phyloP scores from a whole-genome alignment of 2,888 invertebrate species.

The Terebella lapidaria region DNA sequence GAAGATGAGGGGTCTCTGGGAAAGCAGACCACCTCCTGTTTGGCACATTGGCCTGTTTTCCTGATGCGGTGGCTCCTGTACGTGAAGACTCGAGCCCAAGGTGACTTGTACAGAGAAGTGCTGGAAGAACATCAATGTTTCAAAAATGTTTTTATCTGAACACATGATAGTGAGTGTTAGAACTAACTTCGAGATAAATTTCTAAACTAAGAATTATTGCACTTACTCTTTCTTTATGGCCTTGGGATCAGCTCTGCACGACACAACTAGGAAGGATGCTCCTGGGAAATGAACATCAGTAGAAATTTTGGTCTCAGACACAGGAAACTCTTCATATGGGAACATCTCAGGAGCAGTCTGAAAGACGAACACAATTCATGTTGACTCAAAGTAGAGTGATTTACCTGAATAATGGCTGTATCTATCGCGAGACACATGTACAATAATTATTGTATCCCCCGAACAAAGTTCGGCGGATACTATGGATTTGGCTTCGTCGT shows the following conservation, averaged over 20 bases:
- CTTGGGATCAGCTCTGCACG: slow-evolving; percentile 46
- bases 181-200: too few species aligned
- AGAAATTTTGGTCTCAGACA: slow-evolving; percentile 43
- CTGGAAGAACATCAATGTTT: slow-evolving; percentile 26
- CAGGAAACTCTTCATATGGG: slow-evolving; percentile 44
- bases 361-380: slow-evolving; percentile 1
- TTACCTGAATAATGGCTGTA: not conserved
- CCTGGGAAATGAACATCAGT: slow-evolving; percentile 48
- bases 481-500: too few species aligned
- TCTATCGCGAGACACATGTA: too few species aligned
- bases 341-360: slow-evolving; percentile 52
- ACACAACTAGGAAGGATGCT: slow-evolving; percentile 47
- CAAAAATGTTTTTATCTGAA: not conserved
- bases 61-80: slow-evolving; percentile 49
- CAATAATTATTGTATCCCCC: not conserved
- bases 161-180: not conserved
- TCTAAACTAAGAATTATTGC: too few species aligned
- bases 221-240: slow-evolving; percentile 45
- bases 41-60: slow-evolving; percentile 41
- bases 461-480: too few species aligned
- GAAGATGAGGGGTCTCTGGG: slow-evolving; percentile 41
- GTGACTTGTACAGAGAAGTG: slow-evolving; percentile 42
- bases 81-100: slow-evolving; percentile 47
- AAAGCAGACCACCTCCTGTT: slow-evolving; percentile 47
- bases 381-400: not conserved